Conservation (phyloP, 2,113 vertebrate genomes). For the Passer domesticus region DNA sequence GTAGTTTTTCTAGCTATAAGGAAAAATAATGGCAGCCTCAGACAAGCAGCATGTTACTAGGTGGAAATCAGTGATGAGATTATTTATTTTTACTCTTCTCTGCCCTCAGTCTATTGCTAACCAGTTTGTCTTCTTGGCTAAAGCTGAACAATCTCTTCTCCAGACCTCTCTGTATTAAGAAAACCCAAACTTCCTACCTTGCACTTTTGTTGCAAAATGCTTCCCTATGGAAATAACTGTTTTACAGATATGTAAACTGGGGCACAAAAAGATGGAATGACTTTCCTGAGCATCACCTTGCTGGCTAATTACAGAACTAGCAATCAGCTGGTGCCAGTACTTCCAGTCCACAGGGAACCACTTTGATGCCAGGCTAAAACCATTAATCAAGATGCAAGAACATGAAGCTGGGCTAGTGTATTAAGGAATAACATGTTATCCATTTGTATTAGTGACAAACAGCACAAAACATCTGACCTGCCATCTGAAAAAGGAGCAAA, state of each 20-base stretch:
- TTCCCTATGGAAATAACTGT: background rate
- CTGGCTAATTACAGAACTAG: background rate
- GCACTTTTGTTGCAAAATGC: background rate
- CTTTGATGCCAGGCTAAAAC: background rate
- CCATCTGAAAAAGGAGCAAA: background rate
- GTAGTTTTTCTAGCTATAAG: background rate
- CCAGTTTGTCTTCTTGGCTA: background rate
- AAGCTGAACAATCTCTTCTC: background rate
- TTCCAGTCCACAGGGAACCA: background rate
- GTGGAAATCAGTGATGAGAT: background rate
- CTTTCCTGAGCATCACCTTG: background rate
- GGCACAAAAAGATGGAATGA: background rate
- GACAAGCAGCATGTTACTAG: background rate
- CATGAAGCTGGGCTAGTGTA: background rate
- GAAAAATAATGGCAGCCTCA: background rate
- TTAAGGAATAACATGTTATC: background rate
- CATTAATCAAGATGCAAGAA: background rate
- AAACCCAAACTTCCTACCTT: background rate
- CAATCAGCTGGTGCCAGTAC: background rate
- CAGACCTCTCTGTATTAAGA: background rate
- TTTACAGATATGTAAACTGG: background rate
- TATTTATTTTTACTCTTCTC: background rate
- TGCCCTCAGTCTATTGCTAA: background rate
- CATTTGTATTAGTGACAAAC: background rate
- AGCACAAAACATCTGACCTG: background rate